Percentiles rank a stretch among this genome's conserved stretches.
phyloP scores from a whole-genome alignment of 2,113 vertebrate genomes.

The Sphaerodactylus townsendi region DNA sequence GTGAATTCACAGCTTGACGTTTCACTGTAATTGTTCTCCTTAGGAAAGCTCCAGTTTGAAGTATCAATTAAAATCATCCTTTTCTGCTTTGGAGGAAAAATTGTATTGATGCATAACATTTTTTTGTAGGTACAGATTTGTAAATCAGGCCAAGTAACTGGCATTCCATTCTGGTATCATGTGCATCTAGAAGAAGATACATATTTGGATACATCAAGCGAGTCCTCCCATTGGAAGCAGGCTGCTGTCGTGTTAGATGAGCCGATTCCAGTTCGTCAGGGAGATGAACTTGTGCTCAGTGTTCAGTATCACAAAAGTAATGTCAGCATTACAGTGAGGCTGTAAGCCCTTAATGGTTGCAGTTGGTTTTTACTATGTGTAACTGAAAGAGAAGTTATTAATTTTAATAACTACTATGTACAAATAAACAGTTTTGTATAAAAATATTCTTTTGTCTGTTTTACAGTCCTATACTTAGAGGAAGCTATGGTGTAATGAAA shows the following conservation, averaged over 20 bases:
- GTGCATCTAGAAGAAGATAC: slow-evolving; percentile 85
- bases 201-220: slow-evolving; percentile 82
- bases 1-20: too few species aligned
- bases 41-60: not conserved
- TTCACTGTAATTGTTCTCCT: not conserved
- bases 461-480: not conserved
- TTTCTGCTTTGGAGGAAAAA: not conserved
- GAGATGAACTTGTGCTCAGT: slow-evolving; percentile 81
- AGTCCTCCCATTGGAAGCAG: slow-evolving; percentile 95
- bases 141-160: slow-evolving; percentile 85
- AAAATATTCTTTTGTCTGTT: not conserved
- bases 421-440: not conserved
- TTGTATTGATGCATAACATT: not conserved
- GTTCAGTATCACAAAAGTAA: slow-evolving; percentile 91
- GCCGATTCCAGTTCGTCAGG: slow-evolving; percentile 81
- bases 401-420: not conserved
- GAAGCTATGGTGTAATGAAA: not conserved
- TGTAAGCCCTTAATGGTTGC: slow-evolving; percentile 4
- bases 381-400: not conserved
- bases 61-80: not conserved
- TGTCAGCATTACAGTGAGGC: slow-evolving; percentile 83
- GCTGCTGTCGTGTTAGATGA: slow-evolving; percentile 89
- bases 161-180: slow-evolving; percentile 95
- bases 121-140: slow-evolving; percentile 79
- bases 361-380: not conserved